phyloP scores from a whole-genome alignment of 2,797 vertebrate genomes.

The Prionace glauca region DNA sequence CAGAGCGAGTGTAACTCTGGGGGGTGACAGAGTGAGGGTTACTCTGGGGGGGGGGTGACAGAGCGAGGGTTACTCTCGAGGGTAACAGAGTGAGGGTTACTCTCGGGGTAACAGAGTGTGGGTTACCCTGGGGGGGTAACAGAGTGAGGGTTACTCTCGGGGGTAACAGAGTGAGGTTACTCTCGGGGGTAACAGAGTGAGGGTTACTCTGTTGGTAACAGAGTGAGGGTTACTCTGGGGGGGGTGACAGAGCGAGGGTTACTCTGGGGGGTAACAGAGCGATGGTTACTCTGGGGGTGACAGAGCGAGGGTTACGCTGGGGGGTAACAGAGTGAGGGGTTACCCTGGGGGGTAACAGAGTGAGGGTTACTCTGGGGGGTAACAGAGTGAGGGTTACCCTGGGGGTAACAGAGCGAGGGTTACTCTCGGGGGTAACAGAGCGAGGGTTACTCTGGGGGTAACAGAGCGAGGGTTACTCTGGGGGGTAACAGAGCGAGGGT shows the following conservation, averaged over 20 bases:
- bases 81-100: no score
- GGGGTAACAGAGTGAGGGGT: constrained; percentile 55
- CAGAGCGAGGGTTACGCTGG: no score
- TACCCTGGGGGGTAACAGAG: neutral
- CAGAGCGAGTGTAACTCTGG: no score
- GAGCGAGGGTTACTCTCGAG: neutral
- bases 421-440: neutral
- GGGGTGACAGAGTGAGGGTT: constrained; percentile 54
- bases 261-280: neutral
- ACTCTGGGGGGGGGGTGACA: neutral
- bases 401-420: constrained; percentile 43
- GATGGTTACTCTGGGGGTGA: no score
- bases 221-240: neutral
- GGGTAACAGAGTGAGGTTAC: neutral
- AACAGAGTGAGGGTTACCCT: no score
- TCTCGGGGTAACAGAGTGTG: no score
- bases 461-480: no score
- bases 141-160: neutral
- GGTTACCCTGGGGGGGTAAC: no score
- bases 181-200: no score
- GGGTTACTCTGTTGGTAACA: constrained; percentile 55
- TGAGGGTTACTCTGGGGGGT: neutral
- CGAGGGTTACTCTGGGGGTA: neutral
- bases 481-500: neutral
- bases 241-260: neutral